A percentile compares a stretch with the other conserved stretches of the same genome.
phyloP scores from a whole-genome alignment of 2,888 invertebrate genomes.

The Thymelicus sylvestris region DNA sequence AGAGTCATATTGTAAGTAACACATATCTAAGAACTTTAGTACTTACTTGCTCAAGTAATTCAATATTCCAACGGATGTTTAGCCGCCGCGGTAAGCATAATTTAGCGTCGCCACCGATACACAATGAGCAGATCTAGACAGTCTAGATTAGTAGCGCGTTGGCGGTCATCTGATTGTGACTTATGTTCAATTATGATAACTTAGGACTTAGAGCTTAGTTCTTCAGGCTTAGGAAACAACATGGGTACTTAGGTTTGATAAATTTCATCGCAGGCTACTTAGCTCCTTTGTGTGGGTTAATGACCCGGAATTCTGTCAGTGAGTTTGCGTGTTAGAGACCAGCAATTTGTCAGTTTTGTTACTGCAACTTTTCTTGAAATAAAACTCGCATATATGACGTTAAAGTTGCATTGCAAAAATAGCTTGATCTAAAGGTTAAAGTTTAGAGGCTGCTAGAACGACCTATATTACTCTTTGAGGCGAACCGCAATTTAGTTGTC shows the following conservation, averaged over 20 bases:
- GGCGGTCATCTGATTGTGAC: slow-evolving; percentile 19
- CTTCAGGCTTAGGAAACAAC: neutral
- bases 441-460: too few species aligned
- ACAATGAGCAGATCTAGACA: slow-evolving; percentile 13
- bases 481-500: too few species aligned
- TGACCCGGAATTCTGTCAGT: neutral
- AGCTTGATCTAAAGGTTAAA: too few species aligned
- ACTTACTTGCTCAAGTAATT: neutral
- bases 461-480: too few species aligned
- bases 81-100: slow-evolving; percentile 7
- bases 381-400: too few species aligned
- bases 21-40: too few species aligned
- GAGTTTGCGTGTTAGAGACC: neutral
- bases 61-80: slow-evolving; percentile 2
- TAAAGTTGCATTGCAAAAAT: too few species aligned
- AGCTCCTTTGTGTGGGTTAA: slow-evolving; percentile 2
- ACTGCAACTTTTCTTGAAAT: too few species aligned
- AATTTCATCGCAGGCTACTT: slow-evolving; percentile 18
- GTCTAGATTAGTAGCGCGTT: slow-evolving; percentile 18
- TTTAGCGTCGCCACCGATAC: slow-evolving; percentile 15
- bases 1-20: neutral
- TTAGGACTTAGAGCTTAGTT: slow-evolving; percentile 13
- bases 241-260: slow-evolving; percentile 11
- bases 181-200: slow-evolving; percentile 22
- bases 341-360: slow-evolving; percentile 1